phyloP scores from a whole-genome alignment of 2,113 vertebrate species.

The Alaudala cheleensis region DNA sequence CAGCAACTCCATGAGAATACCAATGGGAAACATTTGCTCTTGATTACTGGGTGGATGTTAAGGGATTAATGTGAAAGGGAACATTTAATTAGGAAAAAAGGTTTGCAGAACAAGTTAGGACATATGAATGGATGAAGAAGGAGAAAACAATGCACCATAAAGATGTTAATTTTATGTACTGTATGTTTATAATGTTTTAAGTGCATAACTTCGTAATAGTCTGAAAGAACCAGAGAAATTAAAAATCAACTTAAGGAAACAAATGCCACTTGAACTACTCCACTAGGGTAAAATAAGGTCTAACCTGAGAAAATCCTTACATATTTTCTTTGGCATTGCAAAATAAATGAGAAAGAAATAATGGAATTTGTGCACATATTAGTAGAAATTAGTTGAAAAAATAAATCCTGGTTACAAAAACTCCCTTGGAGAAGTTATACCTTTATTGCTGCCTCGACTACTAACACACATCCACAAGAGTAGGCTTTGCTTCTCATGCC shows the following conservation, averaged over 20 bases:
- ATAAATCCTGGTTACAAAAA: not conserved
- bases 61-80: conserved; percentile 8
- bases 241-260: not conserved
- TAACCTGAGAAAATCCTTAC: not conserved
- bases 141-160: not conserved
- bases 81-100: conserved; percentile 2
- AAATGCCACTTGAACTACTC: not conserved
- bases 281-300: not conserved
- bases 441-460: not conserved
- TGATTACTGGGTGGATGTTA: not conserved
- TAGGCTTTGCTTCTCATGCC: not conserved
- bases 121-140: not conserved
- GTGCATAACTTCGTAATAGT: not conserved
- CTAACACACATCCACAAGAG: not conserved
- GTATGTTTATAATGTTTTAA: not conserved
- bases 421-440: not conserved
- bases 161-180: not conserved
- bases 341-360: not conserved
- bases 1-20: not conserved
- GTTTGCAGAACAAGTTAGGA: not conserved
- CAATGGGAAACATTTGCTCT: not conserved
- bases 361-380: rapidly evolving
- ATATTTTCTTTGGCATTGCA: not conserved
- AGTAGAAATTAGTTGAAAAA: not conserved
- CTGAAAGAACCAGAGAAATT: not conserved